Evolutionary conservation across 2,113 vertebrate species (phyloP).

Genomic region (Chiloscyllium plagiosum): DNA sequence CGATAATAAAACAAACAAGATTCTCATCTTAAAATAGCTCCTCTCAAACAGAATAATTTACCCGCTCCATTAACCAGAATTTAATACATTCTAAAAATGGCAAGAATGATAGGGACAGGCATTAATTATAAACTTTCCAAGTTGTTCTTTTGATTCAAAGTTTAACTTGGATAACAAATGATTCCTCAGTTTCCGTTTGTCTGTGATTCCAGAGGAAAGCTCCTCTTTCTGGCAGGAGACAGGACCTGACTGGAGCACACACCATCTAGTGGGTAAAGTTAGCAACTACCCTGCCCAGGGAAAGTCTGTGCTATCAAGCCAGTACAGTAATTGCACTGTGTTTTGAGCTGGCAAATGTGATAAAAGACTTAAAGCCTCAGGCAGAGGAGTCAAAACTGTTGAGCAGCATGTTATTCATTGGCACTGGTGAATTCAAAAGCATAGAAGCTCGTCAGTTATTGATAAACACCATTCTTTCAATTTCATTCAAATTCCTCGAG

Average conservation of each 20-base stretch:
- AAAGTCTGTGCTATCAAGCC: neutral
- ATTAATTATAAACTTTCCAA: neutral
- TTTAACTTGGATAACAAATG: neutral
- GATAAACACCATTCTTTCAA: neutral
- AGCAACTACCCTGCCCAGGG: neutral
- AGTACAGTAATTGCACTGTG: neutral
- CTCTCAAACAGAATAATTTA: neutral
- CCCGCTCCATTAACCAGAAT: neutral
- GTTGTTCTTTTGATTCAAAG: neutral
- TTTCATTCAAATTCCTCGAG: neutral
- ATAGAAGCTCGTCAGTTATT: neutral
- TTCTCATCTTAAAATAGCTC: neutral
- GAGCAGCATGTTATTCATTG: neutral
- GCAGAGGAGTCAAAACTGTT: neutral
- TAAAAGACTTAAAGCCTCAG: neutral
- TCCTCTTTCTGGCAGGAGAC: neutral
- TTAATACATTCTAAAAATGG: neutral
- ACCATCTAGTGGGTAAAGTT: neutral
- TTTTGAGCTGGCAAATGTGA: neutral
- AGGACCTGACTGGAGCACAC: neutral
- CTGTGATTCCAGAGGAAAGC: neutral
- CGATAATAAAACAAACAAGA: neutral
- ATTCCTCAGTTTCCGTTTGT: neutral
- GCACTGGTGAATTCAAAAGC: neutral
- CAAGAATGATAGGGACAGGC: neutral